phyloP scores from a whole-genome alignment of 2,888 invertebrate species.

The Sphaeridia pumilis region DNA sequence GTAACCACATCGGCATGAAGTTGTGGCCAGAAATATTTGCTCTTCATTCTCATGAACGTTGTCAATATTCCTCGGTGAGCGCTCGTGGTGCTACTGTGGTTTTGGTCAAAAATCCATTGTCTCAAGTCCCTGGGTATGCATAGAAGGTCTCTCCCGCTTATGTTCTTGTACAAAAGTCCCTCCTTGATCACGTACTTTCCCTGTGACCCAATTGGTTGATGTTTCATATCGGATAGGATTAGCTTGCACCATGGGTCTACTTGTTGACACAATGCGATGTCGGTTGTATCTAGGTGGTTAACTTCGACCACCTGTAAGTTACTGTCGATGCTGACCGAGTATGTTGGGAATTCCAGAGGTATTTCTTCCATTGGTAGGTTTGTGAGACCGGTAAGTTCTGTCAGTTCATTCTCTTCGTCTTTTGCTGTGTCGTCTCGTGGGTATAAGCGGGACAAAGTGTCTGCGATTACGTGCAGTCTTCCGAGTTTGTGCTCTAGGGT shows the following conservation, averaged over 20 bases:
- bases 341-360: not conserved
- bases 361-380: not conserved
- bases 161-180: not conserved
- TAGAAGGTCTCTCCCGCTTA: not conserved
- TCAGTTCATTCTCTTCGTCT: too few species aligned
- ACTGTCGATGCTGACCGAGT: too few species aligned
- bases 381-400: too few species aligned
- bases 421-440: not conserved
- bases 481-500: not conserved
- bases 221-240: not conserved
- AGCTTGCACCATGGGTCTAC: not conserved
- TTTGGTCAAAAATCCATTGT: not conserved
- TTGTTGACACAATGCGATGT: not conserved
- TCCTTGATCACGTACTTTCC: not conserved
- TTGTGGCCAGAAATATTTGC: not conserved
- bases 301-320: too few species aligned
- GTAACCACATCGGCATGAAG: not conserved
- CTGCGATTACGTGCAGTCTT: not conserved
- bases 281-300: not conserved
- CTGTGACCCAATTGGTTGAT: not conserved
- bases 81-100: not conserved
- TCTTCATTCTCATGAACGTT: not conserved
- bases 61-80: not conserved
- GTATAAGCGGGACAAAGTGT: not conserved
- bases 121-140: not conserved